A percentile compares a stretch with the other conserved stretches of the same genome.
Conservation (phyloP, 2,797 vertebrate species). For the Myotis vivesi region DNA sequence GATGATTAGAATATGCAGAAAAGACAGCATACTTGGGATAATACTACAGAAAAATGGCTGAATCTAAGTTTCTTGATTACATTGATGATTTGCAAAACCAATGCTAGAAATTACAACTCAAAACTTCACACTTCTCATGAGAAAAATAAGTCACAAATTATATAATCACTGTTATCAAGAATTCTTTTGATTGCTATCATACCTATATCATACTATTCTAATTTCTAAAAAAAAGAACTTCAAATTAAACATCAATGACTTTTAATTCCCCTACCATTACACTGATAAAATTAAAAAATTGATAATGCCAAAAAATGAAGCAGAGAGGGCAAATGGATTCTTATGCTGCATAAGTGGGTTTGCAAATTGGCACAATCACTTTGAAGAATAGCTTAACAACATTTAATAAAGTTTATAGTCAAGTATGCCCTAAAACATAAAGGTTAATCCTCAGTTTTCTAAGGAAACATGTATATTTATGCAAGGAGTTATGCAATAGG, state of each 20-base stretch:
- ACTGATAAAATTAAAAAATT: neutral
- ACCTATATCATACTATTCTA: slow-evolving; percentile 21
- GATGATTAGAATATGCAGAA: neutral
- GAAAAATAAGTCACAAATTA: slow-evolving; percentile 45
- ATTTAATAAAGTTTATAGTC: neutral
- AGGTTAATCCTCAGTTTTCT: neutral
- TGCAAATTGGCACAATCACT: neutral
- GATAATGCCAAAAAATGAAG: neutral
- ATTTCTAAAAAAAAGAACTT: neutral
- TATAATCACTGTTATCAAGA: neutral
- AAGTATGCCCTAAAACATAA: neutral
- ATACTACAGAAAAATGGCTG: neutral
- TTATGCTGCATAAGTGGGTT: neutral
- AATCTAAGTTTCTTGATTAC: slow-evolving; percentile 49
- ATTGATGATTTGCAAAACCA: slow-evolving; percentile 42
- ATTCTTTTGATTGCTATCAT: slow-evolving; percentile 35
- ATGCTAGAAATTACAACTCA: neutral
- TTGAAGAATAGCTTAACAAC: neutral
- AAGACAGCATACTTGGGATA: neutral
- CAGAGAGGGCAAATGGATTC: neutral
- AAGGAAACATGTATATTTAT: neutral
- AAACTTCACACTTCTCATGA: neutral
- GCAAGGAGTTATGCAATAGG: neutral
- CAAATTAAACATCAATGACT: neutral
- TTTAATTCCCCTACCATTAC: neutral